A percentile compares a stretch with the other conserved stretches of the same genome.
phyloP scores from a whole-genome alignment of 2,797 vertebrate species.

The Nothura maculosa region DNA sequence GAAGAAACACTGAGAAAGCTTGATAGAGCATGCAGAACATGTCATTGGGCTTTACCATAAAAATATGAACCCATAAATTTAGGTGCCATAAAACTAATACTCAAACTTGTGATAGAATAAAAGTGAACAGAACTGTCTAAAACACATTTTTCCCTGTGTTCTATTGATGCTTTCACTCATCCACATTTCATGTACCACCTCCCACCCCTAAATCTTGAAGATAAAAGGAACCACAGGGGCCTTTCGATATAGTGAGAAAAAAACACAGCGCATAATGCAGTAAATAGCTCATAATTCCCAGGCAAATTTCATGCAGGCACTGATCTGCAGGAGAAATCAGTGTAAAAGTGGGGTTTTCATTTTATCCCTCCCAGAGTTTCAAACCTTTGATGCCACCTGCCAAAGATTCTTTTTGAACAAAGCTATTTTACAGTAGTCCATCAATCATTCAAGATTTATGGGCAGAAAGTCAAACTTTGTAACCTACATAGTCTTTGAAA shows the following conservation, averaged over 20 bases:
- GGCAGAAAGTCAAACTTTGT: slow-evolving; percentile 73
- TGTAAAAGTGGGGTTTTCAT: slow-evolving; percentile 68
- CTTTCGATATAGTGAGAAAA: slow-evolving; percentile 35
- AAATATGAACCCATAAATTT: slow-evolving; percentile 63
- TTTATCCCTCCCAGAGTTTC: slow-evolving; percentile 67
- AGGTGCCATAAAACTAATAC: slow-evolving; percentile 41
- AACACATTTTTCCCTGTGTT: neutral
- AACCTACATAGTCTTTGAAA: slow-evolving; percentile 78
- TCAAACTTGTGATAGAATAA: slow-evolving; percentile 40
- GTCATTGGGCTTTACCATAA: slow-evolving; percentile 54
- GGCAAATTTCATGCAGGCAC: slow-evolving; percentile 55
- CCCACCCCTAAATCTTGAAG: slow-evolving; percentile 43
- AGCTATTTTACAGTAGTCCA: slow-evolving; percentile 64
- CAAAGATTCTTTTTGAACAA: slow-evolving; percentile 75
- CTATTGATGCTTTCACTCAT: slow-evolving; percentile 11
- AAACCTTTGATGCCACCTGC: slow-evolving; percentile 71
- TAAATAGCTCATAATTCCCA: slow-evolving; percentile 60
- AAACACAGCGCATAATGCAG: slow-evolving; percentile 26
- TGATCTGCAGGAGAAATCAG: slow-evolving; percentile 62
- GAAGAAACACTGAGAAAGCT: slow-evolving; percentile 27
- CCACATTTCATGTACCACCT: slow-evolving; percentile 33
- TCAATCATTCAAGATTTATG: slow-evolving; percentile 75
- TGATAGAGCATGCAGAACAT: slow-evolving; percentile 39
- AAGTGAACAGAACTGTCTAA: slow-evolving; percentile 46
- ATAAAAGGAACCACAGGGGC: slow-evolving; percentile 40